Base-by-base conservation (phyloP, 2,113 vertebrate genomes). In the Phainopepla nitens region DNA sequence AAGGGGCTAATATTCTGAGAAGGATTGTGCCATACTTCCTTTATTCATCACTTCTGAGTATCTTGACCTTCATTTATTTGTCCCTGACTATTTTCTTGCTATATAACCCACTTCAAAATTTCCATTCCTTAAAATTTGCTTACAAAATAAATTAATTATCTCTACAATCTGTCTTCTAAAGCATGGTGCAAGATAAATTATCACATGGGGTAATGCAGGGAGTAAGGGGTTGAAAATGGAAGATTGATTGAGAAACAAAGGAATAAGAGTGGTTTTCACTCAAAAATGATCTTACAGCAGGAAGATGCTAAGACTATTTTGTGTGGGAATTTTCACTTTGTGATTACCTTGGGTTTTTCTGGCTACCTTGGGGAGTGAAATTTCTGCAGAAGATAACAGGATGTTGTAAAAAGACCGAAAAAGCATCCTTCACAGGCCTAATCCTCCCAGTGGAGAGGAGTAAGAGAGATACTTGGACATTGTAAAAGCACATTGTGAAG, bases 151-250 rank as follows among this genome's bases (percentile, higher is more conserved):
- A 54, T 50, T 24, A 54, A 60, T 70, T 13, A 15, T 12, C 6
- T 13, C 7, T 53, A 27, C 11, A 19, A 76, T 7, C 17, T 66
- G 7, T 68, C 15, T 68, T 86, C n/a, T 83, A 75, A 81, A n/a
- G 7, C 7, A 7, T 41, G 6, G 11, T 78, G 20, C 15, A 92
- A 75, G 15, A 31, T 56, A 31, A 6, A 35, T 57, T n/a, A 44
- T 45, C 0, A 0, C 6, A 33, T 47, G 4, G 3, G 2, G 4
- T 60, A 44, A 68, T 10, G 14, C 11, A 27, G 17, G 18, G 27
- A 77, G 27, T 33, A 66, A 31, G 36, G 33, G 6, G 3, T 22
- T 86, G 36, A 58, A 76, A 68, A 51, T 36, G 14, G 17, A 77
- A 42, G 14, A 36, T 2, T 31, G 31, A 18, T 31, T 33, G 36